Evolutionary conservation across 2,797 vertebrate species (phyloP), one percentile per base, ranked within the genome.

Genomic region (Nyctalus aviator): DNA sequence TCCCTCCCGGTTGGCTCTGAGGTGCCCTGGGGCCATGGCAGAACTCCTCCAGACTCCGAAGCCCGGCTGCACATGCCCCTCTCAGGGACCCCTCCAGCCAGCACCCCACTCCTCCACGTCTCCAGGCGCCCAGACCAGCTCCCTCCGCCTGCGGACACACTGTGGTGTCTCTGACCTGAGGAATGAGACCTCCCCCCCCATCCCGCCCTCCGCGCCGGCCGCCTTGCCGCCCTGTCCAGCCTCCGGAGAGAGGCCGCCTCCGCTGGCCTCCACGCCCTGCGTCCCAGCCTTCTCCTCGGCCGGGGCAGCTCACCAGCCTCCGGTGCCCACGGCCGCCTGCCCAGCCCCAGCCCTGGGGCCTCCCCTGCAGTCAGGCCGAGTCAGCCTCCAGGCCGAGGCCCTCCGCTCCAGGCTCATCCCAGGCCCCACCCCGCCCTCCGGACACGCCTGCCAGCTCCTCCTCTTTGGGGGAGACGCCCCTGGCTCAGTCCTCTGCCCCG

Each of bases 201-300:
- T 17, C 50, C 50, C 57, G 1, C 30, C 25, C 7, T 27, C 11
- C 50, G 55, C 53, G 14, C 5, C 78, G 4, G 37, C 41, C 50
- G 0, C 30, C 82, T 68, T 72, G 1, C 11, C 79, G 71, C 37
- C 41, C 21, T 30, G 6, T 10, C 37, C 14, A 7, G n/a, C 30
- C 81, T 41, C 68, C 91, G 13, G 2, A 18, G 9, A 25, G 15
- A 35, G 62, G 23, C 32, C 20, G 4, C 30, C 15, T 1, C 13
- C 0, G 0, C 4, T 3, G 0, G 0, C 1, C 12, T 71, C 37
- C 4, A 0, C n/a, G 35, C 23, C 57, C 41, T 25, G 72, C 1
- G 41, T 77, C 48, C 4, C 7, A 8, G 10, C 7, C 50, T 44
- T 25, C 72, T 76, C 27, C 76, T 78, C 15, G 59, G 59, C 72